Evolutionary conservation across 2,113 vertebrate genomes (phyloP), one percentile per base, ranked within the genome.

Genomic region (Nicator chloris): DNA sequence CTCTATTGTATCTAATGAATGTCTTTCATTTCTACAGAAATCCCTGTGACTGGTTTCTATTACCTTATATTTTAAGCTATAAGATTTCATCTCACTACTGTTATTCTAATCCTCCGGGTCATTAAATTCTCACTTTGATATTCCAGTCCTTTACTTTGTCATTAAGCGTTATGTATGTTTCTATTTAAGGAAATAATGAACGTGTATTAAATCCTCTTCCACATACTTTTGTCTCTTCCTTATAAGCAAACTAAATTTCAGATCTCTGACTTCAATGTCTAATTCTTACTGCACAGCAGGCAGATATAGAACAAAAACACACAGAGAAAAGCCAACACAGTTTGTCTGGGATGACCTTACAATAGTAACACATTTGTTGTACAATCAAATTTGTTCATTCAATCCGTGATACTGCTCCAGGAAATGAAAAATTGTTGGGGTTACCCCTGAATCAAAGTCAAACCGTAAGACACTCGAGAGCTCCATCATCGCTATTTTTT

Each of bases 11-110:
- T 86, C 64, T 92, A 63, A 86, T 61, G 28, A 63, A 60, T 50
- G 59, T 50, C 86, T 94, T 92, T 88, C 37, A 73, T 92, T 88
- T 86, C 85, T 82, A 79, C 20, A 96, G 59, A 73, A 95, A 90
- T 77, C 35, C 26, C 42, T 70, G 35, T 73, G 50, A 47, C 45
- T 88, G 27, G 23, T 88, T 93, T 92, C 71, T 53, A 39, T 90
- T 92, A 78, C 82, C 42, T 73, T 88, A 50, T 61, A 42, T 18
- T 93, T 83, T 13, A 86, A 77, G 53, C 33, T 88, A 33, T 87
- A 85, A 59, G 65, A 72, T 96, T 76, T 88, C 37, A 75, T 50
- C 71, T 83, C 39, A 17, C 54, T 88, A 10, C 42, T 88, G 4
- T 82, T 92, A 71, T 39, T 84, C 22, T 83, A 45, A 75, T 83